Conservation (phyloP, 1,140 invertebrate genomes). For the Anoplolepis gracilipes region DNA sequence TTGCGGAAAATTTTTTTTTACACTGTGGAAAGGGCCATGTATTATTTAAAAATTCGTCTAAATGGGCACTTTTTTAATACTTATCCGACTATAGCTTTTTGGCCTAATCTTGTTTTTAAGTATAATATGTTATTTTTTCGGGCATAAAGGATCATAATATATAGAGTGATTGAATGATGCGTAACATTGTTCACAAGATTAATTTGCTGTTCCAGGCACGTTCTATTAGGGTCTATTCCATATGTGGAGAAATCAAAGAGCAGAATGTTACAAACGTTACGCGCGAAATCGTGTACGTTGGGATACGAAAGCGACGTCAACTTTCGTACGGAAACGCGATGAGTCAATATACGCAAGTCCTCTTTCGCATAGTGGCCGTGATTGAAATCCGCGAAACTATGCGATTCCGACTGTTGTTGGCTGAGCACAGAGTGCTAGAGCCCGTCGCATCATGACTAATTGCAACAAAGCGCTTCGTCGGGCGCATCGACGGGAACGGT, state of each 20-base stretch:
- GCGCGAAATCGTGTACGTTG: background rate
- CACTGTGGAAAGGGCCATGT: too few relatives aligned
- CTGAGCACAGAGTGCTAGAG: constrained; percentile 4
- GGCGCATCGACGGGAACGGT: constrained; percentile 9
- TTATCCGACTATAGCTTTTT: too few relatives aligned
- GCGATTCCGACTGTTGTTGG: constrained; percentile 63
- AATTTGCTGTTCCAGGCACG: background rate
- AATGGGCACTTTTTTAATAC: too few relatives aligned
- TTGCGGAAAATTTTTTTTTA: too few relatives aligned
- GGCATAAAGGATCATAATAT: background rate
- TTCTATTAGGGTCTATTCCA: background rate
- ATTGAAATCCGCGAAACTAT: constrained; percentile 68
- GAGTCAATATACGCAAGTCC: constrained; percentile 18
- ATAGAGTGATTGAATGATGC: too few relatives aligned
- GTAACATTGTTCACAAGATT: background rate
- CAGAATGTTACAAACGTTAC: background rate
- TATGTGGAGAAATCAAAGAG: background rate
- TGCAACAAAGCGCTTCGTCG: constrained; percentile 58
- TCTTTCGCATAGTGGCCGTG: constrained; percentile 31
- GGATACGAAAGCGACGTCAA: constrained; percentile 5
- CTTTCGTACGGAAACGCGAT: background rate
- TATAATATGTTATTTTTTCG: background rate
- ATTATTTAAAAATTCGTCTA: too few relatives aligned
- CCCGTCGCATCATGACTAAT: constrained; percentile 55
- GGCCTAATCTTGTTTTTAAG: background rate